Evolutionary conservation across 2,113 vertebrate genomes (phyloP).

Genomic region (Proteles cristata): DNA sequence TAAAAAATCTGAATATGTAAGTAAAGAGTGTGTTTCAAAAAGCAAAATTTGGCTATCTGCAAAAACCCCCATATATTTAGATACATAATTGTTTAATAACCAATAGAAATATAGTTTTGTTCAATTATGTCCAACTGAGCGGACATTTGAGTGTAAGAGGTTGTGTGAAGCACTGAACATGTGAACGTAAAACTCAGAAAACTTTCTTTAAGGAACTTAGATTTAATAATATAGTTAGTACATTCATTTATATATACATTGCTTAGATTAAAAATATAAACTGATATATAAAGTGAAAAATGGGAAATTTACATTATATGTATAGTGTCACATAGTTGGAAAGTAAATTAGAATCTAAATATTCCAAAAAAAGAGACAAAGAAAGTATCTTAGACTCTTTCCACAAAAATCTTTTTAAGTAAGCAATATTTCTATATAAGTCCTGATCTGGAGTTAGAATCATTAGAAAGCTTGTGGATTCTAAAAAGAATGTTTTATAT

Average conservation of each 20-base stretch:
- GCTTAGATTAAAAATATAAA: background rate
- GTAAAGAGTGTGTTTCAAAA: background rate
- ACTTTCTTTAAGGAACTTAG: background rate
- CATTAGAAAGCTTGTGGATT: background rate
- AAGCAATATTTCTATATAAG: background rate
- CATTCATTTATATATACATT: background rate
- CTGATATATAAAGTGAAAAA: background rate
- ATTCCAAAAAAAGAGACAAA: background rate
- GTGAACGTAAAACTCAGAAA: background rate
- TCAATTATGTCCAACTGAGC: background rate
- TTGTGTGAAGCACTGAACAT: background rate
- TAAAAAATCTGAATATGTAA: background rate
- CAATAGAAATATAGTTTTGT: background rate
- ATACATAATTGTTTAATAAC: background rate
- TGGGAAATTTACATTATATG: background rate
- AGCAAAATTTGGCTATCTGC: background rate
- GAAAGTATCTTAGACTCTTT: background rate
- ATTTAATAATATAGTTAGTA: background rate
- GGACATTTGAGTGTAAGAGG: background rate
- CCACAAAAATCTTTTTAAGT: background rate
- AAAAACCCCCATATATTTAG: background rate
- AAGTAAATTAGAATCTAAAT: background rate
- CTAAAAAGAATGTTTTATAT: background rate
- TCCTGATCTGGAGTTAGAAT: background rate
- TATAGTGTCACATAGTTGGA: background rate